Base-by-base conservation (phyloP, 2,113 vertebrate genomes). In the Zootoca vivipara region DNA sequence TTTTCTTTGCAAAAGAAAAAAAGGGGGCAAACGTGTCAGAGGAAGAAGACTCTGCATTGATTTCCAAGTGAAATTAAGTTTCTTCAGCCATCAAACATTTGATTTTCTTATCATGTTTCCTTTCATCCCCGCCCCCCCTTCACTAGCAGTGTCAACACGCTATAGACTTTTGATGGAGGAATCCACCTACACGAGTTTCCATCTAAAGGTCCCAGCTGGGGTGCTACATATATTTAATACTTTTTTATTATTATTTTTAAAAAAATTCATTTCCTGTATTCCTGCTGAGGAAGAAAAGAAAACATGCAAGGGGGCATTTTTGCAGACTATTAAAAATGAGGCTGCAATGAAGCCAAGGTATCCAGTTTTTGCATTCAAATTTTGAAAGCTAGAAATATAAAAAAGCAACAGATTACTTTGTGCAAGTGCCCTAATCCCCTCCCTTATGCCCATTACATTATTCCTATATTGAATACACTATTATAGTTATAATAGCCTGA, bases 101-200 rank as follows among this genome's bases (percentile, higher is more conserved):
- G 78, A 83, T 91, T 91, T 95, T 88, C 90, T 93, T 90, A 91
- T 90, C 83, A 74, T 86, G 87, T 89, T 94, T 93, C 89, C 24
- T 85, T 94, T 92, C 85, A 89, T 77, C 46, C 46, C 46, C n/a
- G n/a, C 38, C 70, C 15, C 89, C 4, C 0, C 88, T 88, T 91
- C 8, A n/a, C 74, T 35, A 88, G 62, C 70, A 91, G 90, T 81
- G 89, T 26, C 78, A 77, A 91, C 33, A 93, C 6, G 82, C 28
- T 65, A 46, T 89, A 93, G 82, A 89, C 35, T 90, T 89, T 88
- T 46, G 89, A 81, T 67, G 12, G 78, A 89, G 9, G 70, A 88
- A 90, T 67, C 28, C 24, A 72, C 30, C 79, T 38, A 80, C 85
- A 56, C 1, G 2, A 70, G 72, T 94, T 91, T 92, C 62, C 58